Conservation (phyloP, 2,888 invertebrate genomes). For the Itoplectis maculator region DNA sequence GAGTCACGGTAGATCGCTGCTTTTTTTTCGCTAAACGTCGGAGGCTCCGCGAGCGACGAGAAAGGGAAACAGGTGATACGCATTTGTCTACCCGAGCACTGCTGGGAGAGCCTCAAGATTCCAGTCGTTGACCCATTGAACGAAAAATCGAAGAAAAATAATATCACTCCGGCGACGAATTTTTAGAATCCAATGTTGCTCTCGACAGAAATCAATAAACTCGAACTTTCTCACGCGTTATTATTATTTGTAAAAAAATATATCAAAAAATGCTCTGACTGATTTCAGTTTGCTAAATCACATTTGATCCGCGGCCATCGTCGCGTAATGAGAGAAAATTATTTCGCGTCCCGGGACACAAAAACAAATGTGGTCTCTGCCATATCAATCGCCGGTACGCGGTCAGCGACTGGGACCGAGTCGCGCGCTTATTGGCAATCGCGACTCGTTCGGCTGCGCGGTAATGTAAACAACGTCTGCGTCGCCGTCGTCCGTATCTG, state of each 20-base stretch:
- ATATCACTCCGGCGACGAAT: not conserved
- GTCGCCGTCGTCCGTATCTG: not conserved
- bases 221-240: too few species aligned
- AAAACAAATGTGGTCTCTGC: not conserved
- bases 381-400: not conserved
- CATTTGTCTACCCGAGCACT: conserved; percentile 8
- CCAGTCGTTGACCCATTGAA: not conserved
- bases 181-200: not conserved
- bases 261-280: too few species aligned
- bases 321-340: not conserved
- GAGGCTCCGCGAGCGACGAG: not conserved
- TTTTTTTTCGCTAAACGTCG: not conserved
- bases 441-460: conserved; percentile 9
- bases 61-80: conserved; percentile 43
- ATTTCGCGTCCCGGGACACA: not conserved
- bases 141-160: not conserved
- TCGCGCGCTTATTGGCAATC: conserved; percentile 17
- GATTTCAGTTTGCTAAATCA: not conserved
- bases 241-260: too few species aligned
- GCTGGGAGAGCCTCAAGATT: not conserved
- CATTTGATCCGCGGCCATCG: not conserved
- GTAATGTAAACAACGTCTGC: conserved; percentile 45
- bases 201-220: too few species aligned
- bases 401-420: not conserved
- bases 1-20: conserved; percentile 21